Conservation (phyloP, 2,113 vertebrate species). For the Cheilinus undulatus region DNA sequence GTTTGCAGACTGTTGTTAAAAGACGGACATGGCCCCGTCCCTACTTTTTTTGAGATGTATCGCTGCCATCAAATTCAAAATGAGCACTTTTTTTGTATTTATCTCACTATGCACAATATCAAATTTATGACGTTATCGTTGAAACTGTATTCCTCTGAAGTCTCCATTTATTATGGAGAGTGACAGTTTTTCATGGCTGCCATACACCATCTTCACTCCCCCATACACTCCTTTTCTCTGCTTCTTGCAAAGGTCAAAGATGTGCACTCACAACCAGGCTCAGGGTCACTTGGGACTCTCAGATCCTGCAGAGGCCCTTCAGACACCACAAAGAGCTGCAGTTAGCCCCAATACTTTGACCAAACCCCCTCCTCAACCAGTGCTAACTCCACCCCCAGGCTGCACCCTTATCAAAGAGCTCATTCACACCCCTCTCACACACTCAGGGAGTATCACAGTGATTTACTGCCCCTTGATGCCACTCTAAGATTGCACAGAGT, state of each 20-base stretch:
- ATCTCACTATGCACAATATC: no score
- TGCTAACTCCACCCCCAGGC: slow-evolving; percentile 4
- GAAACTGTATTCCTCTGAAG: background rate
- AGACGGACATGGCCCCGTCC: no score
- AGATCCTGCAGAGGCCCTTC: slow-evolving; percentile 37
- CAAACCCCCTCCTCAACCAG: background rate
- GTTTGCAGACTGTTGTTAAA: no score
- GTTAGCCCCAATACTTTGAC: slow-evolving; percentile 36
- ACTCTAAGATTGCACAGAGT: slow-evolving; percentile 16
- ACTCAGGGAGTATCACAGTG: slow-evolving; percentile 25
- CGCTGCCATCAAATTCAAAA: no score
- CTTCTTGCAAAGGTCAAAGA: slow-evolving; percentile 51
- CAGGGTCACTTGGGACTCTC: slow-evolving; percentile 35
- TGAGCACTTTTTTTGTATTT: slow-evolving; percentile 2
- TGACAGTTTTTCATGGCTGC: slow-evolving; percentile 10
- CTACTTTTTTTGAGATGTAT: no score
- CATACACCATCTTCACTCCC: slow-evolving; percentile 27
- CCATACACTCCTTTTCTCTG: slow-evolving; percentile 22
- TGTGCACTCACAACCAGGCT: slow-evolving; percentile 55
- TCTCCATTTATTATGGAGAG: slow-evolving; percentile 13
- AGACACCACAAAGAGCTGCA: slow-evolving; percentile 60
- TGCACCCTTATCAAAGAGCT: slow-evolving; percentile 66
- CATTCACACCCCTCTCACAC: slow-evolving; percentile 65
- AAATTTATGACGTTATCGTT: slow-evolving; percentile 22
- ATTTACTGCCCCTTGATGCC: slow-evolving; percentile 53